Conservation (phyloP, 2,113 vertebrate genomes). For the Halichoeres trimaculatus region DNA sequence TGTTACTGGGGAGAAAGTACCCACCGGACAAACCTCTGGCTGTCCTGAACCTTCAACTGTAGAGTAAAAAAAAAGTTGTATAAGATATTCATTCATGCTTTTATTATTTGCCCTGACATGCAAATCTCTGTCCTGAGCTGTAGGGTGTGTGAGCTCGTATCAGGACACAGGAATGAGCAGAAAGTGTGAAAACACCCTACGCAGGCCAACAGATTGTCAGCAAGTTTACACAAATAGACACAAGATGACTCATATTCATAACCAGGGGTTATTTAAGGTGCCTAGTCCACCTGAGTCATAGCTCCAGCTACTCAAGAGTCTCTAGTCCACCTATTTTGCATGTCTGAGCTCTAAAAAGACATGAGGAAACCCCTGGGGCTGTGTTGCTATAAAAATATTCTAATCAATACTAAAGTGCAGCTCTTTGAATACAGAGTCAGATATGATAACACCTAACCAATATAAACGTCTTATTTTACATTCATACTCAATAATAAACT, state of each 20-base stretch:
- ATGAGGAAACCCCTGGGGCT: neutral
- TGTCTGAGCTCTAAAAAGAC: conserved; percentile 6
- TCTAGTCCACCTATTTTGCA: conserved; percentile 35
- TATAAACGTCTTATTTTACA: neutral
- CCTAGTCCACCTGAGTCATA: conserved; percentile 40
- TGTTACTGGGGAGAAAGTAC: conserved; percentile 85
- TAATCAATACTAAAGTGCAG: conserved; percentile 4
- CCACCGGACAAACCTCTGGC: conserved; percentile 86
- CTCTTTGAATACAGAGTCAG: neutral
- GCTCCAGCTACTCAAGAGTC: conserved; percentile 12
- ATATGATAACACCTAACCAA: neutral
- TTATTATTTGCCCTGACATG: conserved; percentile 9
- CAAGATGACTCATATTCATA: conserved; percentile 44
- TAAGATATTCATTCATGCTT: conserved; percentile 21
- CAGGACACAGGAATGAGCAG: neutral
- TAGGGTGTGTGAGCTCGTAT: neutral
- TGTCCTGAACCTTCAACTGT: conserved; percentile 84
- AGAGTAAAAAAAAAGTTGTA: conserved; percentile 26
- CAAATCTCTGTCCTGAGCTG: neutral
- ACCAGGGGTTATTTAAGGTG: conserved; percentile 25
- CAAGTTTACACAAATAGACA: conserved; percentile 28
- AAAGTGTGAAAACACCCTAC: conserved; percentile 6
- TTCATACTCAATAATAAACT: neutral
- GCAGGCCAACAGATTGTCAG: conserved; percentile 29
- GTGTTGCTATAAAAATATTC: conserved; percentile 5